Conservation (phyloP, 1,140 invertebrate species). For the Hestina assimilis region DNA sequence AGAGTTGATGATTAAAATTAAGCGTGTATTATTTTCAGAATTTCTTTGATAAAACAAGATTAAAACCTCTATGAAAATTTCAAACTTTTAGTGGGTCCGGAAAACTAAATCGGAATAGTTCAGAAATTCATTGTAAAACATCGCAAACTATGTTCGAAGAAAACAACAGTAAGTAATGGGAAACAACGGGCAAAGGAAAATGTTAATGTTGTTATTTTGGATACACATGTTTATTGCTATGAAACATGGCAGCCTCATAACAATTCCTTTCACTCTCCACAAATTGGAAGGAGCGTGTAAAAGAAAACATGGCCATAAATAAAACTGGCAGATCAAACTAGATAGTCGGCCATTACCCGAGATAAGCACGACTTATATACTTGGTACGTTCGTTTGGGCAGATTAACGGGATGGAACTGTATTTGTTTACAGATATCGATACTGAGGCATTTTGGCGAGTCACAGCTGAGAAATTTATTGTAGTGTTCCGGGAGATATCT, state of each 20-base stretch:
- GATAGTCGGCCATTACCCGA: constrained; percentile 74
- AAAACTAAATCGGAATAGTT: constrained; percentile 41
- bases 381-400: constrained; percentile 56
- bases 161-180: constrained; percentile 55
- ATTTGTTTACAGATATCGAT: constrained; percentile 75
- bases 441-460: constrained; percentile 64
- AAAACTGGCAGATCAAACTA: constrained; percentile 74
- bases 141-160: constrained; percentile 44
- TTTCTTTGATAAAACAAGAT: constrained; percentile 19
- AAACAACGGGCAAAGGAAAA: constrained; percentile 55
- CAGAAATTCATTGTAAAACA: constrained; percentile 29
- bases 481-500: constrained; percentile 71
- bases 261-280: constrained; percentile 77
- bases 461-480: constrained; percentile 71
- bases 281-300: constrained; percentile 76
- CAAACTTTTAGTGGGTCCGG: constrained; percentile 23
- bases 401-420: constrained; percentile 70
- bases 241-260: constrained; percentile 76
- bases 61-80: constrained; percentile 30
- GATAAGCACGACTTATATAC: constrained; percentile 74
- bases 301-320: constrained; percentile 77
- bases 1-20: neutral
- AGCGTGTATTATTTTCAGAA: neutral
- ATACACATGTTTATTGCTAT: constrained; percentile 77
- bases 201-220: constrained; percentile 75